phyloP scores from a whole-genome alignment of 2,797 vertebrate genomes.

The Macroramphosus scolopax region DNA sequence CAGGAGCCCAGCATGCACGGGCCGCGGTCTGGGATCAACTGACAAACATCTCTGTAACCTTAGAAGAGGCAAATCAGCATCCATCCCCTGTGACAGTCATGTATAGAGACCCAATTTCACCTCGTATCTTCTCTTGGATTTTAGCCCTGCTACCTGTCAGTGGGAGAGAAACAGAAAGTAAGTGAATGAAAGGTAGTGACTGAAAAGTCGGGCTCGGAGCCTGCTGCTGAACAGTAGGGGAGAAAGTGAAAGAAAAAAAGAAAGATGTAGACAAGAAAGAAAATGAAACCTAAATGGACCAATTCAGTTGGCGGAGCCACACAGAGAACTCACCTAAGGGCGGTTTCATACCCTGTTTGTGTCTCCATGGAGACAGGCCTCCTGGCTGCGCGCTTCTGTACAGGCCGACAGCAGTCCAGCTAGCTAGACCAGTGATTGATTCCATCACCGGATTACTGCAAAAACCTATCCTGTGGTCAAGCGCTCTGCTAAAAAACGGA shows the following conservation, averaged over 20 bases:
- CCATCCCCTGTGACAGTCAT: constrained; percentile 53
- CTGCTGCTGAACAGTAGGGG: constrained; percentile 46
- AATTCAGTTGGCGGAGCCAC: constrained; percentile 61
- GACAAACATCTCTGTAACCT: constrained; percentile 56
- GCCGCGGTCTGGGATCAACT: constrained; percentile 56
- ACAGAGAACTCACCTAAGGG: constrained; percentile 70
- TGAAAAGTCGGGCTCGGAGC: constrained; percentile 32
- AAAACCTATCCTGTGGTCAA: constrained; percentile 25
- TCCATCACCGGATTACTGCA: constrained; percentile 27
- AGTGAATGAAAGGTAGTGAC: constrained; percentile 47
- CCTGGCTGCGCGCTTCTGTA: constrained; percentile 52
- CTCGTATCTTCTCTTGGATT: constrained; percentile 52
- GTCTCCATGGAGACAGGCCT: constrained; percentile 74
- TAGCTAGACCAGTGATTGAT: constrained; percentile 47
- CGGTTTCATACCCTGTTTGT: constrained; percentile 62
- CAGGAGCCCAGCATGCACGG: constrained; percentile 42
- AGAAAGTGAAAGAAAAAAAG: constrained; percentile 49
- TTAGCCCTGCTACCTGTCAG: constrained; percentile 48
- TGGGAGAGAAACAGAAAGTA: constrained; percentile 52
- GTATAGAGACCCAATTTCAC: constrained; percentile 58
- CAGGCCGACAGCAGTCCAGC: constrained; percentile 54
- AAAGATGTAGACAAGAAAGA: constrained; percentile 61
- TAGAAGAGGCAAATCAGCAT: constrained; percentile 53
- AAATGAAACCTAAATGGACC: constrained; percentile 73
- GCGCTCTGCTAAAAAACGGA: constrained; percentile 1